phyloP scores from a whole-genome alignment of 2,797 vertebrate species.

The Tamandua tetradactyla region DNA sequence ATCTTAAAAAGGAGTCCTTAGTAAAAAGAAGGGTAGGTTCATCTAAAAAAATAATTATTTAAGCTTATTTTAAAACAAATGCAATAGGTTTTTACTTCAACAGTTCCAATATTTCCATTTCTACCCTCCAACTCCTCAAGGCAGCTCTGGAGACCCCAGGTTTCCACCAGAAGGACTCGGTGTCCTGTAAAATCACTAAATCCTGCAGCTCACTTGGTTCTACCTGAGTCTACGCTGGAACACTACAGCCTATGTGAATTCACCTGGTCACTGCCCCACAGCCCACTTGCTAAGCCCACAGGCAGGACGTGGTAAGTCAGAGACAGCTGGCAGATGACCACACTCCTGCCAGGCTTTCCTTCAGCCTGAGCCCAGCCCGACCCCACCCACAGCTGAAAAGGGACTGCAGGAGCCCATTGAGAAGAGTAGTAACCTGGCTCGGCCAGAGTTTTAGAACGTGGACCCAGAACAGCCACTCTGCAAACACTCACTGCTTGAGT shows the following conservation, averaged over 20 bases:
- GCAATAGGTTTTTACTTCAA: background rate
- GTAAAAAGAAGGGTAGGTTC: constrained; percentile 6
- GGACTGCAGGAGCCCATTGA: background rate
- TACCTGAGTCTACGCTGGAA: background rate
- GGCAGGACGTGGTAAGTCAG: background rate
- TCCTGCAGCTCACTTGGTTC: background rate
- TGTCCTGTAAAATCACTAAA: background rate
- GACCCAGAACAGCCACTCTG: background rate
- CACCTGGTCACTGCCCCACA: accelerated
- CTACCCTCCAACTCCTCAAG: background rate
- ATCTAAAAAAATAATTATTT: constrained; percentile 1
- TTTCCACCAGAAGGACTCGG: background rate
- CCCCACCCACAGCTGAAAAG: background rate
- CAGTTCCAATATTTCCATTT: background rate
- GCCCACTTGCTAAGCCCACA: background rate
- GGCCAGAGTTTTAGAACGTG: background rate
- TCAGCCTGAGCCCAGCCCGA: background rate
- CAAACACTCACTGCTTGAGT: background rate
- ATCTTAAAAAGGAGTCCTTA: background rate
- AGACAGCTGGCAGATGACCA: background rate
- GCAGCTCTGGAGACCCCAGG: background rate
- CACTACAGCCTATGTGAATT: too few species aligned
- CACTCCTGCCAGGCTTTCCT: background rate
- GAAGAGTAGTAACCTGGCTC: background rate
- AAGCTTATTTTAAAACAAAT: background rate